Evolutionary conservation across 2,797 vertebrate genomes (phyloP).

Genomic region (Clarias platycephalus): DNA sequence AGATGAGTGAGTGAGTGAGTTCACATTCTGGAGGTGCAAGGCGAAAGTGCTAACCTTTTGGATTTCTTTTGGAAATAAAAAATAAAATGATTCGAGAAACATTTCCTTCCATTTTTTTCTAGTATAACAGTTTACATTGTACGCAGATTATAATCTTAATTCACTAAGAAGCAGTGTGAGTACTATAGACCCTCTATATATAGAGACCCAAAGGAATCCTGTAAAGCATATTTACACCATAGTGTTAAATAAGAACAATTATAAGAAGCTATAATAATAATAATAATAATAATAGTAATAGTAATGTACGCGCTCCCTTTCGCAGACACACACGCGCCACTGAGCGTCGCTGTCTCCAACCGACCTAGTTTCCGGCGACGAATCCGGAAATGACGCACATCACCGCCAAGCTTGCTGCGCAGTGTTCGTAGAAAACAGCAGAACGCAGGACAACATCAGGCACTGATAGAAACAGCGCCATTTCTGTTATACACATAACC

Average conservation of each 20-base stretch:
- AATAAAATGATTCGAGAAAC: background rate
- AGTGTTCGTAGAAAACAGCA: constrained; percentile 35
- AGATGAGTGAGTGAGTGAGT: too few relatives aligned
- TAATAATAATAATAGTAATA: too few relatives aligned
- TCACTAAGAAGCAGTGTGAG: background rate
- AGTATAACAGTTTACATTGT: background rate
- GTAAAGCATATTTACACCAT: too few relatives aligned
- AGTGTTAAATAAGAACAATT: too few relatives aligned
- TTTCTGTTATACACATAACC: background rate
- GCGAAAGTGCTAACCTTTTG: too few relatives aligned
- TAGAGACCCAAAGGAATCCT: too few relatives aligned
- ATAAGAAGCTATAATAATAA: too few relatives aligned
- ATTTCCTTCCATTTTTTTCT: background rate
- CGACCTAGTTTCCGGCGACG: background rate
- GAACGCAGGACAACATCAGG: constrained; percentile 22
- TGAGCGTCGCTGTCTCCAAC: constrained; percentile 26
- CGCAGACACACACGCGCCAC: background rate
- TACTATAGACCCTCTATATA: background rate
- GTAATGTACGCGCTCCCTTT: background rate
- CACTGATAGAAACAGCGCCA: background rate
- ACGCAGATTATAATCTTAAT: background rate
- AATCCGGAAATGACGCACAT: constrained; percentile 53
- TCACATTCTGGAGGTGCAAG: too few relatives aligned
- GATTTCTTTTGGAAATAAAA: background rate
- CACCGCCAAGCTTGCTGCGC: constrained; percentile 16